These are phyloP conservation scores for Manacus vitellinus DNA, from an alignment of 2,113 vertebrate species.

Conservation along the genomic window DNA sequence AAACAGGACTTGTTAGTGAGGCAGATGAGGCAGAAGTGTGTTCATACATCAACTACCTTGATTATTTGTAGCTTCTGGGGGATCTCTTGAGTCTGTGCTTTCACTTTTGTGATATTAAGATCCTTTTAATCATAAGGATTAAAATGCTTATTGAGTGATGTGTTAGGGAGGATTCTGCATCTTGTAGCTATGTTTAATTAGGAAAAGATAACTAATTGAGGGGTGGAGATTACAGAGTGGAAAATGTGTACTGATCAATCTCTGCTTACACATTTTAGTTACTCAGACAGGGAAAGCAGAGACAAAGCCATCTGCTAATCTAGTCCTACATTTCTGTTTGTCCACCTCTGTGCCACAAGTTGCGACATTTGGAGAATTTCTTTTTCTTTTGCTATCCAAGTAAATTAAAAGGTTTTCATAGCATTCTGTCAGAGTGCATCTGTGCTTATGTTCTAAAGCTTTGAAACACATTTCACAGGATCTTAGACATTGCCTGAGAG, in stretches of 20 bases:
- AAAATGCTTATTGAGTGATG: neutral
- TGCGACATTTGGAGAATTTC: neutral
- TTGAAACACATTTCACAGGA: neutral
- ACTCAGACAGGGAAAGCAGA: neutral
- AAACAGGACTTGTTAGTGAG: neutral
- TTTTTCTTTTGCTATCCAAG: neutral
- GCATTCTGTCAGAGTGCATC: neutral
- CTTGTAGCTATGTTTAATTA: constrained; percentile 5
- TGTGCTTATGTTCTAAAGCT: neutral
- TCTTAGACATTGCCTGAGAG: neutral
- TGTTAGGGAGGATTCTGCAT: neutral
- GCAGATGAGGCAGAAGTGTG: neutral
- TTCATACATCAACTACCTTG: neutral
- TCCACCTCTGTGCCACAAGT: neutral
- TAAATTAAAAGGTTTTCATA: neutral
- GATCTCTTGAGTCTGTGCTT: neutral
- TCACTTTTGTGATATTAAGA: neutral
- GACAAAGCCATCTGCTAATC: neutral
- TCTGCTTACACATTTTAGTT: neutral
- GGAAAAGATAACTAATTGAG: neutral
- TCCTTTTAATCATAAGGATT: neutral
- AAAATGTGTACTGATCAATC: neutral
- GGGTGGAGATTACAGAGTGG: neutral
- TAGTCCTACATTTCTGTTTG: neutral
- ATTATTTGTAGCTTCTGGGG: neutral